Percentiles rank a stretch among this genome's conserved stretches.
Evolutionary conservation across 2,113 vertebrate species (phyloP).

Genomic region (Alethe diademata): DNA sequence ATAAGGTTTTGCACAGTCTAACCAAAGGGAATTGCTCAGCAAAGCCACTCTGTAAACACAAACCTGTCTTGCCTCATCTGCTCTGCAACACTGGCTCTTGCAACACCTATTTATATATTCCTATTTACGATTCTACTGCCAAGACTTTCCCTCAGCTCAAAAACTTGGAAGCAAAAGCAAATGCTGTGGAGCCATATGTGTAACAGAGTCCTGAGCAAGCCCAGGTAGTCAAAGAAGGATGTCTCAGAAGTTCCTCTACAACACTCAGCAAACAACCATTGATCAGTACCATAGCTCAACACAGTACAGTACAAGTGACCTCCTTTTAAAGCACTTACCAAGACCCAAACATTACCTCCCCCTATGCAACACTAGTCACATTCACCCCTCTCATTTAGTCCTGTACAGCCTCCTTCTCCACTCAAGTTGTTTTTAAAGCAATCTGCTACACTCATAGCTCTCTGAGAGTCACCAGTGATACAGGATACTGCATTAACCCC

Average conservation of each 20-base stretch:
- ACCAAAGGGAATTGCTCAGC: not conserved
- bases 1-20: not conserved
- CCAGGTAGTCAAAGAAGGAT: not conserved
- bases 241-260: not conserved
- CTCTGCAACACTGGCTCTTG: not conserved
- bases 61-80: not conserved
- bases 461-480: not conserved
- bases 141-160: not conserved
- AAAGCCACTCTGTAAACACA: not conserved
- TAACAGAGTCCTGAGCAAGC: not conserved
- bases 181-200: not conserved
- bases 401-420: not conserved
- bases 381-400: not conserved
- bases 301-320: not conserved
- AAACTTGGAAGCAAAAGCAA: not conserved
- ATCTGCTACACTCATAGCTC: rapidly evolving
- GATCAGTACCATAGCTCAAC: not conserved
- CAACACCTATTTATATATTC: not conserved
- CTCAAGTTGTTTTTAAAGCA: not conserved
- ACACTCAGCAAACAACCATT: not conserved
- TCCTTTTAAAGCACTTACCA: not conserved
- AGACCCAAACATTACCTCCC: not conserved
- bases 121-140: not conserved
- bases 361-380: not conserved
- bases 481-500: rapidly evolving